Evolutionary conservation across 1,140 invertebrate genomes (phyloP).

Genomic region (Macrotrachela quadricornifera): DNA sequence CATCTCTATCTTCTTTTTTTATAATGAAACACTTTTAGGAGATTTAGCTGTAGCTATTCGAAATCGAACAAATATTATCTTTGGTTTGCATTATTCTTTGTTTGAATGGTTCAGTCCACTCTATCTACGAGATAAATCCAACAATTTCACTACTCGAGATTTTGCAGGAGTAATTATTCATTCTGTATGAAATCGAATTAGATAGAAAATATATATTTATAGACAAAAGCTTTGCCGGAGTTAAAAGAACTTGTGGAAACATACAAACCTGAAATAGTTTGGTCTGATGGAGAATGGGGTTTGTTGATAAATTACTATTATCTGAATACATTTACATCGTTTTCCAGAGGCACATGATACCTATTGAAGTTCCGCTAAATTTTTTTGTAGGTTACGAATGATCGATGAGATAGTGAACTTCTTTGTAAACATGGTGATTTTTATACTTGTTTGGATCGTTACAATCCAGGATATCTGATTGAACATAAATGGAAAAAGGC

Average conservation of each 20-base stretch:
- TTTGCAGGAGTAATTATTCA: not conserved
- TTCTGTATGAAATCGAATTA: too few relatives aligned
- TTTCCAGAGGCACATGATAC: too few relatives aligned
- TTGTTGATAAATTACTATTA: too few relatives aligned
- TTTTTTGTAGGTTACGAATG: conserved; percentile 45
- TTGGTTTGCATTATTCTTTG: conserved; percentile 67
- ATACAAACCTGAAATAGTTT: conserved; percentile 62
- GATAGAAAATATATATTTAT: too few relatives aligned
- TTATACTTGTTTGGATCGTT: conserved; percentile 53
- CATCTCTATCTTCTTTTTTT: not conserved
- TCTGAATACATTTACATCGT: too few relatives aligned
- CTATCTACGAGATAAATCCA: conserved; percentile 46
- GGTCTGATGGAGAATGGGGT: conserved; percentile 61
- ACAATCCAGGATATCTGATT: conserved; percentile 41
- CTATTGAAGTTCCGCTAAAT: too few relatives aligned
- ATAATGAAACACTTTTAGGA: conserved; percentile 26
- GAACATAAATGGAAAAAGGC: too few relatives aligned
- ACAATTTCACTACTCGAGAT: conserved; percentile 4
- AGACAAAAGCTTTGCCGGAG: too few relatives aligned
- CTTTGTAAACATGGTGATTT: conserved; percentile 68
- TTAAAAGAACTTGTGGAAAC: too few relatives aligned
- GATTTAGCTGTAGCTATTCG: conserved; percentile 50
- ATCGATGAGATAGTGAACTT: conserved; percentile 55
- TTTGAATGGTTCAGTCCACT: conserved; percentile 77
- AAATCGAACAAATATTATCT: conserved; percentile 39